Percentiles rank a stretch among this genome's conserved stretches.
Evolutionary conservation across 1,140 invertebrate genomes (phyloP).

Genomic region (Zaprionus ghesquierei): DNA sequence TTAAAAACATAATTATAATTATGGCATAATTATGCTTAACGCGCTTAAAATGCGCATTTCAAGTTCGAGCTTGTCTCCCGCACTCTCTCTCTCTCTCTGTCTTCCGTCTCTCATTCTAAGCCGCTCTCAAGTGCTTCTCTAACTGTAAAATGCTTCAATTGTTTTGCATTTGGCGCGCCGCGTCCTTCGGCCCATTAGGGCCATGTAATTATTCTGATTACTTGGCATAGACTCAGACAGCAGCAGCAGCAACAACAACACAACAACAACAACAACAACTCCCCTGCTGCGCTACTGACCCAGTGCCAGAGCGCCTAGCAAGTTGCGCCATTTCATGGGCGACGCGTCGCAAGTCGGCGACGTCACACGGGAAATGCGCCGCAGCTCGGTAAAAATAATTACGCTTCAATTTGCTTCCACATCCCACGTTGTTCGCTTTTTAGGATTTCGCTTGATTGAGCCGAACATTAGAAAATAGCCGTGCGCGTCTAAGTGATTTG

Average conservation of each 20-base stretch:
- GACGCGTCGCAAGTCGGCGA: too few species aligned
- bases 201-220: constrained; percentile 78
- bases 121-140: constrained; percentile 2
- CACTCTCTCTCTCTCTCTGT: not conserved
- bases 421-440: too few species aligned
- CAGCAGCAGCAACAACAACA: constrained; percentile 32
- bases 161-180: constrained; percentile 47
- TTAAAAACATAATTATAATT: constrained; percentile 37
- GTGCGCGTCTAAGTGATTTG: constrained; percentile 27
- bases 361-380: constrained; percentile 74
- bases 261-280: constrained; percentile 31
- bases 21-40: constrained; percentile 29
- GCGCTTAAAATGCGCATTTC: constrained; percentile 33
- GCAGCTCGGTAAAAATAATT: constrained; percentile 63
- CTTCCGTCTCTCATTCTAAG: not conserved
- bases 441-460: constrained; percentile 67
- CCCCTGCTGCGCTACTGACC: constrained; percentile 72
- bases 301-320: constrained; percentile 56
- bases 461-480: constrained; percentile 23
- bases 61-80: not conserved
- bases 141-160: constrained; percentile 52
- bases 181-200: constrained; percentile 58
- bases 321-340: too few species aligned
- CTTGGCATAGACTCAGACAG: constrained; percentile 53
- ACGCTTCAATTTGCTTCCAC: constrained; percentile 72